These are phyloP conservation scores for Elysia chlorotica DNA, from an alignment of 1,140 invertebrate genomes.

Conservation along the genomic window DNA sequence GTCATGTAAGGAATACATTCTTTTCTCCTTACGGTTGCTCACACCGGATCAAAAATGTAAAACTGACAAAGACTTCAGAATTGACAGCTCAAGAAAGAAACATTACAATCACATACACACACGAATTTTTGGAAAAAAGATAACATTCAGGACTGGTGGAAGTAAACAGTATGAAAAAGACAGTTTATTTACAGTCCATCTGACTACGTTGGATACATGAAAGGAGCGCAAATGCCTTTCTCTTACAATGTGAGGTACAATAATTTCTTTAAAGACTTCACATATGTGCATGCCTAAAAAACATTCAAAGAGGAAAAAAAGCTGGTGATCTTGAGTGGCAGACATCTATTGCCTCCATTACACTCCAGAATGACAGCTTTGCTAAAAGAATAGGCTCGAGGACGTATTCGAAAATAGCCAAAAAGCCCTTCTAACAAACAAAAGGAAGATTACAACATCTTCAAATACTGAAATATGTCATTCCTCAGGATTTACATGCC, in stretches of 20 bases:
- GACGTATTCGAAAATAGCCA: neutral
- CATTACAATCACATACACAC: slow-evolving; percentile 49
- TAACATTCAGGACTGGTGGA: slow-evolving; percentile 63
- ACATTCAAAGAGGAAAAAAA: neutral
- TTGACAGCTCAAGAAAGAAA: slow-evolving; percentile 38
- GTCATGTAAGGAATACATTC: slow-evolving; percentile 25
- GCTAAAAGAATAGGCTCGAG: neutral
- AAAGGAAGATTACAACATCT: neutral
- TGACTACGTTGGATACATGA: slow-evolving; percentile 18
- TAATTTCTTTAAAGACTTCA: neutral
- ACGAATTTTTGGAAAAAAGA: slow-evolving; percentile 60
- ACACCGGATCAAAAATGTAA: slow-evolving; percentile 50
- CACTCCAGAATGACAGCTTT: slow-evolving; percentile 2
- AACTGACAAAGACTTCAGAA: slow-evolving; percentile 52
- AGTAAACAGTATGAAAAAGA: slow-evolving; percentile 47
- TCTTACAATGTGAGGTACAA: slow-evolving; percentile 2
- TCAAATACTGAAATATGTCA: slow-evolving; percentile 10
- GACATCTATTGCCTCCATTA: slow-evolving; percentile 10
- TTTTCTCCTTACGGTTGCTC: slow-evolving; percentile 57
- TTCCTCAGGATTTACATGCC: slow-evolving; percentile 6
- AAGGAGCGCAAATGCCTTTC: neutral
- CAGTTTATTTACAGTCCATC: slow-evolving; percentile 10
- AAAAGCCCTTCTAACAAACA: neutral
- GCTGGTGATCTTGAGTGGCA: neutral
- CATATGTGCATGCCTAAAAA: too few species aligned